Percentiles rank a stretch among this genome's conserved stretches.
phyloP scores from a whole-genome alignment of 2,888 invertebrate species.

The Thereva nobilitata region DNA sequence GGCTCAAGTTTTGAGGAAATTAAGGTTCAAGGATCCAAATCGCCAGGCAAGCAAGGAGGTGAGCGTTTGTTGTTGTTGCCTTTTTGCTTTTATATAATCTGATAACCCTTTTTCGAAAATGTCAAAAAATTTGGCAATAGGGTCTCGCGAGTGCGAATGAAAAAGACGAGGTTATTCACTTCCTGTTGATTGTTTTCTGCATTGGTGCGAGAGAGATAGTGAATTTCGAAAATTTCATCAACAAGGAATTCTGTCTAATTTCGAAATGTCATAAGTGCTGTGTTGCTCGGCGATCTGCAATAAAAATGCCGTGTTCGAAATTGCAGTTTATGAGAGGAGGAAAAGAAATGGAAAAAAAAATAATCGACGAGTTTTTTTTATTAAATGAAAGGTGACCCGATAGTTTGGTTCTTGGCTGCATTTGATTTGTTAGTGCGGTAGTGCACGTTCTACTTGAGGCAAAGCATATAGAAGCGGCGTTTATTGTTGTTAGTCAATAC shows the following conservation, averaged over 20 bases:
- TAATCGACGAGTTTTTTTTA: too few relatives aligned
- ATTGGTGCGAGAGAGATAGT: conserved; percentile 1
- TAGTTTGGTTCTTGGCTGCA: too few relatives aligned
- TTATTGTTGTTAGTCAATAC: conserved; percentile 25
- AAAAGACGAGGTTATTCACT: conserved; percentile 31
- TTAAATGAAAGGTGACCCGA: too few relatives aligned
- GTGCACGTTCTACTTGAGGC: conserved; percentile 17
- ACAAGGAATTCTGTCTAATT: too few relatives aligned
- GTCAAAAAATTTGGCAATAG: conserved; percentile 19
- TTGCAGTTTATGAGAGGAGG: conserved; percentile 11
- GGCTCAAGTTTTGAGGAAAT: too few relatives aligned
- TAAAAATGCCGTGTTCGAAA: conserved; percentile 20
- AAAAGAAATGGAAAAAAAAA: too few relatives aligned
- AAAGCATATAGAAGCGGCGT: background rate
- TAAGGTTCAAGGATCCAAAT: too few relatives aligned
- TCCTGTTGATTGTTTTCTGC: conserved; percentile 1
- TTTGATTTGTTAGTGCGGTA: background rate
- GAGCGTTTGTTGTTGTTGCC: too few relatives aligned
- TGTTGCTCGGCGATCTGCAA: conserved; percentile 1
- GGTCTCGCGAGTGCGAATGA: conserved; percentile 2
- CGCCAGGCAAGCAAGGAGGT: too few relatives aligned
- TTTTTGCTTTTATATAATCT: too few relatives aligned
- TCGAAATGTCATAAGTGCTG: conserved; percentile 24
- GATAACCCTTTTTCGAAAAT: background rate
- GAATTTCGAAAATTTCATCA: too few relatives aligned